Evolutionary conservation across 2,888 invertebrate genomes (phyloP).

Genomic region (Eupithecia inturbata): DNA sequence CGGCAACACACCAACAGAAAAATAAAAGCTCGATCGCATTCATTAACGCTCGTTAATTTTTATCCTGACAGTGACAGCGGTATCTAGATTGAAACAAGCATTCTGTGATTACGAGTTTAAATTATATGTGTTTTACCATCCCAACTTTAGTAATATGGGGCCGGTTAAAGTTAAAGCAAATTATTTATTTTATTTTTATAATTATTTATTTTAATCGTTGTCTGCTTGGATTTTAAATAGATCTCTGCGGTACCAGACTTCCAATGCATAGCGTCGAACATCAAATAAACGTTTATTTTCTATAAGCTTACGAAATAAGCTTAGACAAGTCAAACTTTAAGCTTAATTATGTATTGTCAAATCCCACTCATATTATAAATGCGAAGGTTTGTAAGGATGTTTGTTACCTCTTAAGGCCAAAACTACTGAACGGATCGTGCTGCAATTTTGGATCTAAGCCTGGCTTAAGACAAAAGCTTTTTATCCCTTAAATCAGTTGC

Average conservation of each 20-base stretch:
- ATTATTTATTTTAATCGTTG: not conserved
- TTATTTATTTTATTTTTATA: too few relatives aligned
- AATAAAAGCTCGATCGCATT: slow-evolving; percentile 43
- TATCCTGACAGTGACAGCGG: slow-evolving; percentile 34
- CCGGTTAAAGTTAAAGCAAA: not conserved
- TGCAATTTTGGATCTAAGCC: not conserved
- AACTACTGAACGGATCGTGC: not conserved
- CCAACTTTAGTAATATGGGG: slow-evolving; percentile 7
- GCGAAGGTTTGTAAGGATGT: not conserved
- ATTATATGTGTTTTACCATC: slow-evolving; percentile 19
- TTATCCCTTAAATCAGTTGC: too few relatives aligned
- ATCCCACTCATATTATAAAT: not conserved
- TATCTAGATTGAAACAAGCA: slow-evolving; percentile 35
- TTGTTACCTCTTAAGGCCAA: not conserved
- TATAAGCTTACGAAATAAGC: not conserved
- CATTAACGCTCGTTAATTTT: slow-evolving; percentile 42
- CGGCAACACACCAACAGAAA: slow-evolving; percentile 42
- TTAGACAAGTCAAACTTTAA: too few relatives aligned
- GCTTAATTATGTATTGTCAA: too few relatives aligned
- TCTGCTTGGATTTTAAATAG: not conserved
- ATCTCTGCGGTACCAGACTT: not conserved
- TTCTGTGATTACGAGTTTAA: slow-evolving; percentile 5
- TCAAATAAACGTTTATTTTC: not conserved
- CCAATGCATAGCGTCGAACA: not conserved
- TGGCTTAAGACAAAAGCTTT: too few relatives aligned